These are phyloP conservation scores for Diabrotica balteata DNA, from an alignment of 2,888 invertebrate species.

Conservation along the genomic window DNA sequence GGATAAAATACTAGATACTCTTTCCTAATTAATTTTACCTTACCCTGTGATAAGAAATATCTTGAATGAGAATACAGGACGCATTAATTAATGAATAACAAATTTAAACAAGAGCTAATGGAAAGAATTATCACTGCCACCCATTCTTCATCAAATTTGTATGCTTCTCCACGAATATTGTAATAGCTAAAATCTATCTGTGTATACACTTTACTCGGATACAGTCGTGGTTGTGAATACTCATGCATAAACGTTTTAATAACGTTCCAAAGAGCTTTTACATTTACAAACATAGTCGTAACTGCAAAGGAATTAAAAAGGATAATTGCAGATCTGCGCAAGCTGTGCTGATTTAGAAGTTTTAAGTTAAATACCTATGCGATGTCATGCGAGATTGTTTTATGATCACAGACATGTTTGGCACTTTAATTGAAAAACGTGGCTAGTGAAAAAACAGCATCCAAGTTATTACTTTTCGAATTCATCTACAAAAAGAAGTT, in stretches of 20 bases:
- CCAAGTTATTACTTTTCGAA: no score
- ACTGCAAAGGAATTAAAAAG: background rate
- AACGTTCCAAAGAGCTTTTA: conserved; percentile 36
- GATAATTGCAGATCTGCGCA: background rate
- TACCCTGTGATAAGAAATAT: background rate
- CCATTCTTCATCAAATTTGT: conserved; percentile 12
- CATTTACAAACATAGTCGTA: conserved; percentile 29
- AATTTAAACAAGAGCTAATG: conserved; percentile 6
- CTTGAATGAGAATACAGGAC: background rate
- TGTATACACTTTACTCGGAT: conserved; percentile 16
- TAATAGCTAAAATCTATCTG: conserved; percentile 21
- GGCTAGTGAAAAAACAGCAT: no score
- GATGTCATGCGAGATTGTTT: no score
- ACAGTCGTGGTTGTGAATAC: conserved; percentile 34
- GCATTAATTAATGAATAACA: conserved; percentile 15
- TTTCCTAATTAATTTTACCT: no score
- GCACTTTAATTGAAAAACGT: no score
- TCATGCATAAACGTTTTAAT: conserved; percentile 42
- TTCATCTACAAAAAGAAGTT: no score
- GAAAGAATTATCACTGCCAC: conserved; percentile 13
- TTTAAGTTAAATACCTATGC: no score
- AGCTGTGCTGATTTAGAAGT: no score
- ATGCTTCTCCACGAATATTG: conserved; percentile 21
- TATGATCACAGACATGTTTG: no score
- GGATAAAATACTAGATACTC: no score